Percentiles rank a stretch among this genome's conserved stretches.
Conservation (phyloP, 2,888 invertebrate species). For the Sphaerophoria taeniata region DNA sequence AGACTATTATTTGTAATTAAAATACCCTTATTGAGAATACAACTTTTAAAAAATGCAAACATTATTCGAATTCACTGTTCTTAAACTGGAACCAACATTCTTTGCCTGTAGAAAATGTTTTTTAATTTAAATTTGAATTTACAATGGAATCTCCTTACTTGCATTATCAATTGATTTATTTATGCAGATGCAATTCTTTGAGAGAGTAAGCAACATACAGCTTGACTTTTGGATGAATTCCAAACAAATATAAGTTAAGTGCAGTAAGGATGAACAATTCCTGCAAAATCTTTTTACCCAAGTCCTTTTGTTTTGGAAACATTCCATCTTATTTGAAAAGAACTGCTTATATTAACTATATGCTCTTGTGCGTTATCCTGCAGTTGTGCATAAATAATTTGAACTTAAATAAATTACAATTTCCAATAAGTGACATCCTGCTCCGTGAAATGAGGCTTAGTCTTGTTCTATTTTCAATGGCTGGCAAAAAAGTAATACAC, state of each 20-base stretch:
- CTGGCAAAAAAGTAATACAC: not conserved
- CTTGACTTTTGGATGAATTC: slow-evolving; percentile 10
- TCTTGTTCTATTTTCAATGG: not conserved
- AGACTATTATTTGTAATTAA: too few relatives aligned
- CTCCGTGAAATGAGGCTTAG: not conserved
- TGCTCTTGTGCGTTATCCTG: slow-evolving; percentile 23
- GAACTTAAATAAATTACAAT: slow-evolving; percentile 13
- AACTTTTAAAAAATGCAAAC: too few relatives aligned
- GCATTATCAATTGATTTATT: slow-evolving; percentile 4
- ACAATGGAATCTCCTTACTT: slow-evolving; percentile 3
- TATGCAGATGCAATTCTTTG: slow-evolving; percentile 16
- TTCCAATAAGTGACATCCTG: not conserved
- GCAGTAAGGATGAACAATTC: slow-evolving; percentile 7
- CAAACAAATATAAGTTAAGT: slow-evolving; percentile 11
- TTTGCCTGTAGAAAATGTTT: not conserved
- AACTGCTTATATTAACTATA: not conserved
- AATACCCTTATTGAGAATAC: too few relatives aligned
- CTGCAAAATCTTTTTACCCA: not conserved
- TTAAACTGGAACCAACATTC: too few relatives aligned
- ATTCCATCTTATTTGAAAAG: slow-evolving; percentile 33
- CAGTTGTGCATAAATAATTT: slow-evolving; percentile 35
- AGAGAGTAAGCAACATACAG: not conserved
- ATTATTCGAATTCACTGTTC: too few relatives aligned
- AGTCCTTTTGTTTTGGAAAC: slow-evolving; percentile 22
- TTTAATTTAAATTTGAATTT: not conserved